phyloP scores from a whole-genome alignment of 2,113 vertebrate species.

The Syrmaticus mikado region DNA sequence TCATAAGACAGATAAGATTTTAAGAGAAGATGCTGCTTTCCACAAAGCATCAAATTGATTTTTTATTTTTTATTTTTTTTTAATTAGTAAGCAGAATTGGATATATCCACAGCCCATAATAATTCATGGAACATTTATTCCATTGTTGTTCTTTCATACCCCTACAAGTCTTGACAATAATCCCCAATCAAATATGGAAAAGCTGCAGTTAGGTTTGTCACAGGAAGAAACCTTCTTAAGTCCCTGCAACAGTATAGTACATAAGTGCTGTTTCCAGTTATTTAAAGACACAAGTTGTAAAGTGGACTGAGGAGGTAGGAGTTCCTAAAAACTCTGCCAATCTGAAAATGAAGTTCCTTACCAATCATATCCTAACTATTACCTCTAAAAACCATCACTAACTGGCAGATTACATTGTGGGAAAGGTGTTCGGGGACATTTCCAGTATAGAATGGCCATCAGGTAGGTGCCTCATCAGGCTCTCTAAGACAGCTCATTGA shows the following conservation, averaged over 20 bases:
- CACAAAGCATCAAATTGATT: accelerated
- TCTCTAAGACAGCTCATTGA: neutral
- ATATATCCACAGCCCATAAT: neutral
- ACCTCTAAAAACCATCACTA: neutral
- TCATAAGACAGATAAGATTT: neutral
- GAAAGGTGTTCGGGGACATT: neutral
- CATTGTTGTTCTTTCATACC: neutral
- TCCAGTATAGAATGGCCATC: neutral
- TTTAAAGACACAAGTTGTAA: neutral
- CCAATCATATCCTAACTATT: neutral
- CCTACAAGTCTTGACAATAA: neutral
- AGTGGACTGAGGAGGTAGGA: neutral
- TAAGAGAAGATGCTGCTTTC: neutral
- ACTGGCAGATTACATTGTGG: neutral
- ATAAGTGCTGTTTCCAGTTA: neutral
- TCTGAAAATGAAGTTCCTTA: neutral
- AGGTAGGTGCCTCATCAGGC: neutral
- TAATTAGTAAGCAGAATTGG: neutral
- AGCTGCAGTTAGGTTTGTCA: no score
- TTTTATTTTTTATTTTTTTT: neutral
- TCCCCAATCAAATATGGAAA: neutral
- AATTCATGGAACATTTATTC: neutral
- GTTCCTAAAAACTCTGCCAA: neutral
- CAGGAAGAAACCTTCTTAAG: no score
- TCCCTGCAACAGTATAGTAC: accelerated